phyloP scores from a whole-genome alignment of 1,140 invertebrate species.

The Heterodera schachtii region DNA sequence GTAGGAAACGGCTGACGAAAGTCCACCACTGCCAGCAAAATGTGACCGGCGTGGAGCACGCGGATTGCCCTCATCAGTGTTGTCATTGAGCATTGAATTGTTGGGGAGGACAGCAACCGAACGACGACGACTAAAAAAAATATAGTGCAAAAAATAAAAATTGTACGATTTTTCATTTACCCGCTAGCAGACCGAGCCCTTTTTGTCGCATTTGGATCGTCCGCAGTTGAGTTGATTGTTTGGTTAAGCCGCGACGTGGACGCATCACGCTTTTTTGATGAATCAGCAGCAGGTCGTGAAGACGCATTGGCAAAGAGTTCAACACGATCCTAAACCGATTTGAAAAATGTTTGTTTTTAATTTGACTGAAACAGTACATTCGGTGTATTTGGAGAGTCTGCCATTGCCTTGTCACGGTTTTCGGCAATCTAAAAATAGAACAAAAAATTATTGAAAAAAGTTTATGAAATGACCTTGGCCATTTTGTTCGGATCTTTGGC shows the following conservation, averaged over 20 bases:
- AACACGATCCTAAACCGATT: conserved; percentile 75
- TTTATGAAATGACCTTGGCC: conserved; percentile 75
- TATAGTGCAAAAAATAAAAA: neutral
- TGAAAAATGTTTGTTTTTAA: too few species aligned
- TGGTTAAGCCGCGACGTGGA: conserved; percentile 12
- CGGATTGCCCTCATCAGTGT: neutral
- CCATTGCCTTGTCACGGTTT: conserved; percentile 43
- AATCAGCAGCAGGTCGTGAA: neutral
- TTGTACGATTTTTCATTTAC: neutral
- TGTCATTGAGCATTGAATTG: conserved; percentile 19
- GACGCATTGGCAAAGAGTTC: conserved; percentile 73
- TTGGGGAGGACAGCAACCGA: conserved; percentile 9
- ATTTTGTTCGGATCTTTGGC: conserved; percentile 82
- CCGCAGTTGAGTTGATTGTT: neutral
- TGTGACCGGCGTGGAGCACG: neutral
- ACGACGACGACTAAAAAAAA: conserved; percentile 14
- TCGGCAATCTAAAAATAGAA: conserved; percentile 25
- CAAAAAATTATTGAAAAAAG: neutral
- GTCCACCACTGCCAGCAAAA: neutral
- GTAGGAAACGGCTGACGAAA: conserved; percentile 21
- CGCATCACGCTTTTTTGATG: neutral
- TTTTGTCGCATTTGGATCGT: neutral
- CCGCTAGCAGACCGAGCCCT: conserved; percentile 27
- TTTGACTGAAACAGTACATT: conserved; percentile 24
- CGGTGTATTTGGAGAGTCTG: conserved; percentile 39